Percentiles rank a stretch among this genome's conserved stretches.
phyloP scores from a whole-genome alignment of 2,113 vertebrate species.

The Romanogobio albipinnatus region DNA sequence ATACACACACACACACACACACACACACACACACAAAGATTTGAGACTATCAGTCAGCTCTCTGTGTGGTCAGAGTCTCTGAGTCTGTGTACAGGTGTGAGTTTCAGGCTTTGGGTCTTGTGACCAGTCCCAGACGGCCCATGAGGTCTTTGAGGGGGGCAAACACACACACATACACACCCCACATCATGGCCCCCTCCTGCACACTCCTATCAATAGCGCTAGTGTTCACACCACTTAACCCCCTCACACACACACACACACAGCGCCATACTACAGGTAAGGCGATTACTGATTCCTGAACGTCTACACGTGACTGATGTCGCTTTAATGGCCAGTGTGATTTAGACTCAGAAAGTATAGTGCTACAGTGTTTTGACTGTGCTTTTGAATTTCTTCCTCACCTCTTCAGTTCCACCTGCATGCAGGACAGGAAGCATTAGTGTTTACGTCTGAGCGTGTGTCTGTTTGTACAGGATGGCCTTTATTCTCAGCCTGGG shows the following conservation, averaged over 20 bases:
- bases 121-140: slow-evolving; percentile 56
- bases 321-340: slow-evolving; percentile 10
- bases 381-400: slow-evolving; percentile 69
- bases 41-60: slow-evolving; percentile 66
- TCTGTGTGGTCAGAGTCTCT: slow-evolving; percentile 63
- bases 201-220: slow-evolving; percentile 59
- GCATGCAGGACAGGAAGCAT: slow-evolving; percentile 79
- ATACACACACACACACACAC: slow-evolving; percentile 39
- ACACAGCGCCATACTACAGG: slow-evolving; percentile 60
- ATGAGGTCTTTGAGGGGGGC: slow-evolving; percentile 34
- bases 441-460: slow-evolving; percentile 57
- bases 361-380: slow-evolving; percentile 71
- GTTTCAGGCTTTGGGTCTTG: slow-evolving; percentile 60
- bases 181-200: slow-evolving; percentile 44
- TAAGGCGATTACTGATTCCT: slow-evolving; percentile 51
- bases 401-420: slow-evolving; percentile 71
- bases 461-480: slow-evolving; percentile 74
- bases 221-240: slow-evolving; percentile 61
- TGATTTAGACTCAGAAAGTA: not conserved
- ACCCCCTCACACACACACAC: slow-evolving; percentile 59
- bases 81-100: slow-evolving; percentile 62
- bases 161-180: slow-evolving; percentile 42
- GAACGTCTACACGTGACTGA: slow-evolving; percentile 27
- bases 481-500: slow-evolving; percentile 72
- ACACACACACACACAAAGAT: slow-evolving; percentile 22